Base-by-base conservation (phyloP, 2,797 vertebrate species). In the Crenichthys baileyi region DNA sequence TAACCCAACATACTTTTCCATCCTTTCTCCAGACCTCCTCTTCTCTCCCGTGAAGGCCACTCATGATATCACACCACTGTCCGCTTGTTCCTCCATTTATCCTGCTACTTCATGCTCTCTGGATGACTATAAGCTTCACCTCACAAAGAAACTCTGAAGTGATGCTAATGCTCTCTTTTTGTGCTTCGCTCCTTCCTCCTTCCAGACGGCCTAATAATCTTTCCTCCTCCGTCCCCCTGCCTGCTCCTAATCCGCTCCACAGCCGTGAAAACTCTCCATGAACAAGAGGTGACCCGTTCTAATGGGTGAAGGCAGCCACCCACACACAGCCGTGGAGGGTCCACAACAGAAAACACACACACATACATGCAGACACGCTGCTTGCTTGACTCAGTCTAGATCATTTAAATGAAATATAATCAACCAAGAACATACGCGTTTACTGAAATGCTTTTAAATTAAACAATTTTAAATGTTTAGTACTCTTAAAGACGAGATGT, bases 211-310 rank as follows among this genome's bases (percentile, higher is more conserved):
- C 80, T 77, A 68, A 16, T 90, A 86, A 88, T 91, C 90, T 88
- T 84, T 78, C 79, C 41, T 85, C 77, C 70, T 74, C 73, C 53
- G 61, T 76, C 82, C 72, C 81, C 56, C 78, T 75, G 82, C 72
- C 80, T 68, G 81, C 74, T 84, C 85, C 88, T 94, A 95, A 94
- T 93, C 92, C 93, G 83, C 93, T 93, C 84, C 91, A 95, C 87
- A 94, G 90, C 94, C 94, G 88, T 93, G 93, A 94, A 95, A 94
- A 94, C 90, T 92, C 90, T 89, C 87, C 90, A 94, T 94, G 91
- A 86, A 90, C 76, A 85, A 91, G 89, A 93, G 86, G 48, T 94
- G 94, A 95, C 94, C 93, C 92, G 89, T 93, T 93, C 81, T 94
- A 94, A 94, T 93, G 81, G 82, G 91, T 85, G 88, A 78, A 89